A percentile compares a stretch with the other conserved stretches of the same genome.
These are phyloP conservation scores for Vesta saturnalis DNA, from an alignment of 2,888 invertebrate genomes.

Conservation along the genomic window DNA sequence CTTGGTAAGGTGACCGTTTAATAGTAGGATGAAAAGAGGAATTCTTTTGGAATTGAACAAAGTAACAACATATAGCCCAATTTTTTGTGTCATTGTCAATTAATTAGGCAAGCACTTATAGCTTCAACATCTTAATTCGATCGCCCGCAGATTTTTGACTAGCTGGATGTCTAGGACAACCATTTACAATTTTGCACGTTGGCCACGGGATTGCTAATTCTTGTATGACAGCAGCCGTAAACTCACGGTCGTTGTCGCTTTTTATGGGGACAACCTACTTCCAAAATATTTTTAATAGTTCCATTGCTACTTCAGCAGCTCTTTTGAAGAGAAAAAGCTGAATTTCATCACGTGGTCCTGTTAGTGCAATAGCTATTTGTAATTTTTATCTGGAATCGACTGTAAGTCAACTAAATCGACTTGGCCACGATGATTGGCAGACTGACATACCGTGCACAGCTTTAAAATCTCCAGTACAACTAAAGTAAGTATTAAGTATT, in stretches of 20 bases:
- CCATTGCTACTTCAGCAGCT: conserved; percentile 33
- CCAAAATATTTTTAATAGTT: no score
- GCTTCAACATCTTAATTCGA: no score
- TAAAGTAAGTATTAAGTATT: conserved; percentile 14
- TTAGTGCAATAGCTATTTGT: no score
- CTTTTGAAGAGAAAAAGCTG: conserved; percentile 32
- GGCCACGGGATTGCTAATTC: conserved; percentile 30
- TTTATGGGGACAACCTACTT: no score
- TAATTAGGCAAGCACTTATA: no score
- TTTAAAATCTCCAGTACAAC: conserved; percentile 36
- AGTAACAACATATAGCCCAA: neutral
- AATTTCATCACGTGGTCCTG: conserved; percentile 13
- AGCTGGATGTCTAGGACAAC: conserved; percentile 16
- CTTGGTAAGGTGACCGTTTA: neutral
- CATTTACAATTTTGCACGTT: conserved; percentile 33
- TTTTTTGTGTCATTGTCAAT: no score
- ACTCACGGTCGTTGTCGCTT: no score
- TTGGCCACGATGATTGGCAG: conserved; percentile 30
- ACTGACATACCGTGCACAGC: conserved; percentile 32
- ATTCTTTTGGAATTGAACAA: conserved; percentile 13
- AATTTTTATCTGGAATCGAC: no score
- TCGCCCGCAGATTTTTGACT: neutral
- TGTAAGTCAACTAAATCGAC: conserved; percentile 34
- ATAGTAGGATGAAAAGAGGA: conserved; percentile 11
- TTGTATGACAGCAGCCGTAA: conserved; percentile 17